Percentiles rank a stretch among this genome's conserved stretches.
These are phyloP conservation scores for Grammomys dolichurus DNA, from an alignment of 2,113 vertebrate species.

Conservation along the genomic window DNA sequence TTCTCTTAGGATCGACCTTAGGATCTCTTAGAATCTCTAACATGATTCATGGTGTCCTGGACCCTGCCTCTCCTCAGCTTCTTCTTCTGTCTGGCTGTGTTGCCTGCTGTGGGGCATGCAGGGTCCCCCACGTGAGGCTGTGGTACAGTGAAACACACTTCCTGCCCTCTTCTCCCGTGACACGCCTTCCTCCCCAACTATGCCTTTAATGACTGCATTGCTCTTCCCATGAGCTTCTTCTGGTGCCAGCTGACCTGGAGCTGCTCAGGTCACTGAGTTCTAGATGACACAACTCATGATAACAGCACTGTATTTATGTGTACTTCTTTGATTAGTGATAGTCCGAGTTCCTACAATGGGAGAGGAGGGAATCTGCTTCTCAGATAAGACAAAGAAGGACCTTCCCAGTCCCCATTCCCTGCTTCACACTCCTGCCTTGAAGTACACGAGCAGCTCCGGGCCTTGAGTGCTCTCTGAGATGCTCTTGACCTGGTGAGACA, in stretches of 20 bases:
- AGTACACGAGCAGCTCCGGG: neutral
- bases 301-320: neutral
- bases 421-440: neutral
- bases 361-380: neutral
- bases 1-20: neutral
- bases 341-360: neutral
- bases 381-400: neutral
- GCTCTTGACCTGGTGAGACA: neutral
- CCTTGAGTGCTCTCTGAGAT: too few species aligned
- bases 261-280: neutral
- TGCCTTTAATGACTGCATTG: too few species aligned
- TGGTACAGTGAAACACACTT: neutral
- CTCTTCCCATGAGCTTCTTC: neutral
- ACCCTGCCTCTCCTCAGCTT: neutral
- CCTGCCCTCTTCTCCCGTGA: too few species aligned
- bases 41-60: neutral
- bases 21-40: neutral
- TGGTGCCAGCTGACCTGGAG: neutral
- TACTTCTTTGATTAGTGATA: neutral
- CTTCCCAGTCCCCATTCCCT: neutral
- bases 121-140: neutral
- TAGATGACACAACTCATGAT: neutral
- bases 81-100: neutral
- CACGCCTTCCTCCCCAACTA: neutral
- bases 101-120: too few species aligned